Percentiles rank a stretch among this genome's conserved stretches.
These are phyloP conservation scores for Pycnomerus fuliginosus DNA, from an alignment of 2,888 invertebrate species.

Conservation along the genomic window DNA sequence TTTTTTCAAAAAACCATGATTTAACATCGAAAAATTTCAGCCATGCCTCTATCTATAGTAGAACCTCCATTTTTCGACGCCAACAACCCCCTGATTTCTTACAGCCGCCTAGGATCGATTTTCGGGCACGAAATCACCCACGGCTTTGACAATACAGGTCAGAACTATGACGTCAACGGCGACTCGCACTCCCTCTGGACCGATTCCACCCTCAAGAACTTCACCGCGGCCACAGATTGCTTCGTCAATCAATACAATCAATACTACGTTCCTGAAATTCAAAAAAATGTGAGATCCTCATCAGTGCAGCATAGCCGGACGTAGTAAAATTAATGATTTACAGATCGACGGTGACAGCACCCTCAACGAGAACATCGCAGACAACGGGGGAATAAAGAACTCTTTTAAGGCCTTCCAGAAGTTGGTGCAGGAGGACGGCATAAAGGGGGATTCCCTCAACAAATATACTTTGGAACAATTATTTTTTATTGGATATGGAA, in stretches of 20 bases:
- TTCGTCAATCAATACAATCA: constrained; percentile 52
- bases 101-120: constrained; percentile 58
- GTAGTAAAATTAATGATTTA: not conserved
- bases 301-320: too few relatives aligned
- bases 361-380: constrained; percentile 53
- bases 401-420: constrained; percentile 45
- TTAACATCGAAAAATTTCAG: constrained; percentile 32
- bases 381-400: constrained; percentile 50
- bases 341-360: constrained; percentile 56
- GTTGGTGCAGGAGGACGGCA: constrained; percentile 14
- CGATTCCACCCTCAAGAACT: constrained; percentile 42
- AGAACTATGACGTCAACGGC: constrained; percentile 60
- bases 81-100: constrained; percentile 53
- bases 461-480: constrained; percentile 47
- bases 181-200: constrained; percentile 48
- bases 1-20: too few relatives aligned
- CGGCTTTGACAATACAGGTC: constrained; percentile 50
- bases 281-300: constrained; percentile 41
- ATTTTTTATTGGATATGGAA: constrained; percentile 50
- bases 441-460: constrained; percentile 5
- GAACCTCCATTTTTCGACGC: constrained; percentile 45
- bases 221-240: constrained; percentile 46
- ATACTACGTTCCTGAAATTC: constrained; percentile 48
- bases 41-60: constrained; percentile 46
- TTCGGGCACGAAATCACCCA: constrained; percentile 62